These are phyloP conservation scores for Acrocephalus kingi DNA, from an alignment of 2,113 vertebrate species.

Conservation along the genomic window DNA sequence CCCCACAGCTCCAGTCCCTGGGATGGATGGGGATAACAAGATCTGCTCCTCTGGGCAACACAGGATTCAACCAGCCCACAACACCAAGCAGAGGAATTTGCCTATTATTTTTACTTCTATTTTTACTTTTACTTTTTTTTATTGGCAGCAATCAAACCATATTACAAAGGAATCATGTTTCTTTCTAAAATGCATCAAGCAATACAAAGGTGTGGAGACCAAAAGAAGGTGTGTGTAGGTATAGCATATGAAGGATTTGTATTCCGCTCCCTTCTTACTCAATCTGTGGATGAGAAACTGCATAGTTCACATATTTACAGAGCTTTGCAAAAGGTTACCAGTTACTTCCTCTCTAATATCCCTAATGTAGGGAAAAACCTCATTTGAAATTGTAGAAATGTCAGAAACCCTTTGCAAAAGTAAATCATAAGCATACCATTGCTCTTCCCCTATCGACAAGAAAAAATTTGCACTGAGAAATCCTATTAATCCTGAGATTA, in stretches of 20 bases:
- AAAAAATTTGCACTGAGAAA: slow-evolving; percentile 23
- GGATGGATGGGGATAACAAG: accelerated
- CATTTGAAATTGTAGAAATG: background rate
- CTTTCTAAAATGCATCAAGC: background rate
- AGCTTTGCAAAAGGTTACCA: background rate
- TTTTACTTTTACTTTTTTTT: background rate
- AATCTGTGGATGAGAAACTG: background rate
- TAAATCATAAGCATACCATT: background rate
- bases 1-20: background rate
- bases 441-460: background rate
- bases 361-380: background rate
- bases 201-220: background rate
- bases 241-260: background rate
- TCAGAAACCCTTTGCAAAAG: background rate
- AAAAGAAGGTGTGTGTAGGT: background rate
- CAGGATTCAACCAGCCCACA: background rate
- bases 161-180: background rate
- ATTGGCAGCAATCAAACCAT: background rate
- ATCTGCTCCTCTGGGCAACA: background rate
- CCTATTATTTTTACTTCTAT: background rate
- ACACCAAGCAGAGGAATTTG: background rate
- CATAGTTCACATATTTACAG: background rate
- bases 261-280: background rate
- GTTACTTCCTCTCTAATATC: background rate
- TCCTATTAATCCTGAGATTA: slow-evolving; percentile 16